A percentile compares a stretch with the other conserved stretches of the same genome.
Evolutionary conservation across 1,140 invertebrate genomes (phyloP).

Genomic region (Bilobella aurantiaca): DNA sequence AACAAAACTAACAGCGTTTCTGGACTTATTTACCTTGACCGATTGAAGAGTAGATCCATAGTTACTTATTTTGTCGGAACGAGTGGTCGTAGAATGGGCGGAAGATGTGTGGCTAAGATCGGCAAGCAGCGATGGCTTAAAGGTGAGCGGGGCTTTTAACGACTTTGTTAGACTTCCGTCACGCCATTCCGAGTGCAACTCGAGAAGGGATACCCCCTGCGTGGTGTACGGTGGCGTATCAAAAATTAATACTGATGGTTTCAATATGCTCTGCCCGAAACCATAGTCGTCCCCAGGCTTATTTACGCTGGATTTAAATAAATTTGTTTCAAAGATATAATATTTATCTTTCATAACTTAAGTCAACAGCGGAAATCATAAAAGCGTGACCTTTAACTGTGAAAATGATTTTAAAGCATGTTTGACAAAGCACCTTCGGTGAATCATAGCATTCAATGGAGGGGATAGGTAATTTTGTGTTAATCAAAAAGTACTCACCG

Average conservation of each 20-base stretch:
- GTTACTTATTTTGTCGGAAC: slow-evolving; percentile 23
- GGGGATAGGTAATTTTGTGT: too few species aligned
- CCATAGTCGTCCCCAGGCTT: slow-evolving; percentile 58
- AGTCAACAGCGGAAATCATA: too few species aligned
- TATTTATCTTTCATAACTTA: slow-evolving; percentile 5
- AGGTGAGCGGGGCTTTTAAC: slow-evolving; percentile 22
- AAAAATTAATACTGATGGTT: slow-evolving; percentile 76
- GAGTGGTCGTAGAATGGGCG: slow-evolving; percentile 21
- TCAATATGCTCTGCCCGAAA: slow-evolving; percentile 86
- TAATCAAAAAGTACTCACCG: slow-evolving; percentile 44
- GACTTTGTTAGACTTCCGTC: slow-evolving; percentile 13
- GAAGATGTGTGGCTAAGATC: slow-evolving; percentile 30
- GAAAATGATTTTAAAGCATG: too few species aligned
- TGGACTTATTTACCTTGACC: slow-evolving; percentile 2
- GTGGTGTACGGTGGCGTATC: slow-evolving; percentile 75
- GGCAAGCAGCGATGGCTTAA: slow-evolving; percentile 27
- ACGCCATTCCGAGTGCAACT: slow-evolving; percentile 38
- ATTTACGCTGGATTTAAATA: slow-evolving; percentile 45
- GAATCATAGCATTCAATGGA: too few species aligned
- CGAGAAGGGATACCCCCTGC: slow-evolving; percentile 53
- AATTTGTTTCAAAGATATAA: slow-evolving; percentile 20
- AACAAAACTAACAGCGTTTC: not conserved
- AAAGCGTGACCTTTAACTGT: too few species aligned
- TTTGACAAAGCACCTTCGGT: too few species aligned
- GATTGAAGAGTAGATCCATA: slow-evolving; percentile 17